These are phyloP conservation scores for Watsonalla binaria DNA, from an alignment of 2,888 invertebrate genomes.

Conservation along the genomic window DNA sequence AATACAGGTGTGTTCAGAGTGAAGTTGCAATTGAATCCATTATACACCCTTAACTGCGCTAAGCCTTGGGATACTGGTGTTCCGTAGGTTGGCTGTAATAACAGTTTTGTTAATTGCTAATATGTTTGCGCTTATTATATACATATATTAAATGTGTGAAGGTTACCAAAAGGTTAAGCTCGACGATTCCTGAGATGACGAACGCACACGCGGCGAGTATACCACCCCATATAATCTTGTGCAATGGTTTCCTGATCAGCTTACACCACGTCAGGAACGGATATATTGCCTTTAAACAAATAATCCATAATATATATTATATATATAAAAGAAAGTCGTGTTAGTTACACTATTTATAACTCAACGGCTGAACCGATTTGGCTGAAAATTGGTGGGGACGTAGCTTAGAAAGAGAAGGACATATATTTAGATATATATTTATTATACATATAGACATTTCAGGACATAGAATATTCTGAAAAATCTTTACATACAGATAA, in stretches of 20 bases:
- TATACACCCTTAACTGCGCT: constrained; percentile 85
- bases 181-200: constrained; percentile 91
- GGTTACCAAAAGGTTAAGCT: constrained; percentile 84
- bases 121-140: background rate
- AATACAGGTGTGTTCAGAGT: constrained; percentile 39
- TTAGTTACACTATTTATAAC: too few relatives aligned
- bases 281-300: constrained; percentile 80
- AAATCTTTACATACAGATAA: too few relatives aligned
- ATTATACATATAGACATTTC: too few relatives aligned
- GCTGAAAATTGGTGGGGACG: too few relatives aligned
- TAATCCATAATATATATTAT: too few relatives aligned
- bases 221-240: constrained; percentile 93
- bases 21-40: constrained; percentile 80
- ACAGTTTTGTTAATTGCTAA: constrained; percentile 6
- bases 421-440: too few relatives aligned
- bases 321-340: too few relatives aligned
- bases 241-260: constrained; percentile 86
- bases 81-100: constrained; percentile 77
- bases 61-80: constrained; percentile 77
- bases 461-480: too few relatives aligned
- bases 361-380: background rate
- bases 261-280: constrained; percentile 85
- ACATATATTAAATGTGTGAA: background rate
- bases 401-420: too few relatives aligned
- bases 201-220: constrained; percentile 91